Base-by-base conservation (phyloP, 1,140 invertebrate genomes). In the Mercenaria mercenaria region DNA sequence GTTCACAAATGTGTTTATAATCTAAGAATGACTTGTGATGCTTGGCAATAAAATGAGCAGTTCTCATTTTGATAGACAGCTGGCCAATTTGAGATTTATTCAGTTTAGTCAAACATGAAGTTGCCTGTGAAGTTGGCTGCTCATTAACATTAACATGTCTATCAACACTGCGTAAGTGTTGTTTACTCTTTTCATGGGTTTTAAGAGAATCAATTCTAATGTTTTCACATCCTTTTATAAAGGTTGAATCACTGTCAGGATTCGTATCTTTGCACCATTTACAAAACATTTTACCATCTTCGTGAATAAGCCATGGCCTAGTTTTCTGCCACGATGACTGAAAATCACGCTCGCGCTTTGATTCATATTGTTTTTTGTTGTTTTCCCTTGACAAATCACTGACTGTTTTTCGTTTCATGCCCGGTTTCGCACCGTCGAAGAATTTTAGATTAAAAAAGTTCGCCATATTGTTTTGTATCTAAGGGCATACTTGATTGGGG, bases 201-300 rank as follows among this genome's bases (percentile, higher is more conserved):
- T 87, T 87, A 39, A 87, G 34, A 6, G 84, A 4, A 41, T 76
- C 84, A 39, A 87, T 41, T 23, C 52, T 26, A 8, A 87, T 61
- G 61, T 87, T 77, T 29, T 61, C 52, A 64, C 72, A 87, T 11
- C 84, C 84, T 64, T 47, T 50, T 37, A 41, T 20, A 32, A 43
- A 61, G 0, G 52, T 61, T n/a, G 47, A 87, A 29, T 72, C 41
- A 61, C 32, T 23, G 18, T 77, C 43, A 41, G 37, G 23, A 6
- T 26, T 34, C 8, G 20, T 18, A n/a, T 59, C 37, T 8, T 23
- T 56, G 20, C 69, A 77, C 26, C 37, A 77, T 15, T 23, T 34
- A 87, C 69, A 87, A 43, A 77, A 76, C 69, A 87, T 87, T 26
- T 47, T 87, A 6, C 74, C 47, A 20, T 10, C 43, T 34, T 87